These are phyloP conservation scores for Allygus modestus DNA, from an alignment of 2,888 invertebrate species.

Conservation along the genomic window DNA sequence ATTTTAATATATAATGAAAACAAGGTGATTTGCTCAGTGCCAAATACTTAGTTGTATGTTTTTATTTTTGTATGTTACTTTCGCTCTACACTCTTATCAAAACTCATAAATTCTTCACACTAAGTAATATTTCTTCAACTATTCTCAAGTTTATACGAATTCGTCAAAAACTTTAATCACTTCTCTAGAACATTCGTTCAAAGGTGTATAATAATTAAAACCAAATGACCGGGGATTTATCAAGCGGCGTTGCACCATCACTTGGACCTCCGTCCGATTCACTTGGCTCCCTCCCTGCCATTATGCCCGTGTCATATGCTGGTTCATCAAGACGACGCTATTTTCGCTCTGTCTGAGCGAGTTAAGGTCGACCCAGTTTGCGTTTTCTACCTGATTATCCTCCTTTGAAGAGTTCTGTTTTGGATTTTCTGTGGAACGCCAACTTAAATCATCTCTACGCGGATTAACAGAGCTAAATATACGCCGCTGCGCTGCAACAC, in stretches of 20 bases:
- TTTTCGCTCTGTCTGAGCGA: not conserved
- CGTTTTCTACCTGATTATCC: conserved; percentile 39
- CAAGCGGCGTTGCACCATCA: not conserved
- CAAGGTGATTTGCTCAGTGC: too few relatives aligned
- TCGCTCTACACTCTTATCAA: too few relatives aligned
- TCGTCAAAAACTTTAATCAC: too few relatives aligned
- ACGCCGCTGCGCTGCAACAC: not conserved
- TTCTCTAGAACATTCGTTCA: not conserved
- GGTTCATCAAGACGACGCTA: conserved; percentile 17
- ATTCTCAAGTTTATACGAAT: too few relatives aligned
- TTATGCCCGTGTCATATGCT: conserved; percentile 10
- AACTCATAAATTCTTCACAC: too few relatives aligned
- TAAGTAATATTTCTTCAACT: too few relatives aligned
- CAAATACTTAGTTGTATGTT: too few relatives aligned
- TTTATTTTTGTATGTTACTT: too few relatives aligned
- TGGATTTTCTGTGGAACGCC: conserved; percentile 30
- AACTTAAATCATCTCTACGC: conserved; percentile 22
- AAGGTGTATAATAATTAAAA: not conserved
- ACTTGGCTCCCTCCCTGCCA: not conserved
- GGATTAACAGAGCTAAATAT: conserved; percentile 12
- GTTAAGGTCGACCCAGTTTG: conserved; percentile 14
- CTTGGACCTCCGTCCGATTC: too few relatives aligned
- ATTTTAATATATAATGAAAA: too few relatives aligned
- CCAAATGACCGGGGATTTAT: conserved; percentile 15
- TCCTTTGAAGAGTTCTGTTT: conserved; percentile 42